These are phyloP conservation scores for Gymnoscopelus microlampas DNA, from an alignment of 2,797 vertebrate species.

Conservation along the genomic window DNA sequence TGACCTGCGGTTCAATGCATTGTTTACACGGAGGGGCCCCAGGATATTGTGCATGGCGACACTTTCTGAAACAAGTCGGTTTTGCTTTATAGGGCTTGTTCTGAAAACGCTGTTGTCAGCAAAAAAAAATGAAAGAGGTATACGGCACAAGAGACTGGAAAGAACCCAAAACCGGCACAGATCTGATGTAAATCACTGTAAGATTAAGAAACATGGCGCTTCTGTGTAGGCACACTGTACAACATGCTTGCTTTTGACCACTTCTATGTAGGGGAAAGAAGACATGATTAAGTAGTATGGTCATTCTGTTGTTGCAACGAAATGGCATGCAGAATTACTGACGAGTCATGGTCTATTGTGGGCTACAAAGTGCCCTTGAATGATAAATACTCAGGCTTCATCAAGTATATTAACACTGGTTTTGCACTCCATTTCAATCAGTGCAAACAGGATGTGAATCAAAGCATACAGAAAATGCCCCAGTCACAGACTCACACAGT, in stretches of 20 bases:
- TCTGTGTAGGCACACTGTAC: background rate
- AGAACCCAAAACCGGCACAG: background rate
- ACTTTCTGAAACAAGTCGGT: constrained; percentile 33
- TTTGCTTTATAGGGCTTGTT: constrained; percentile 27
- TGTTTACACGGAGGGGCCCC: constrained; percentile 53
- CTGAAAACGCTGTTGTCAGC: constrained; percentile 23
- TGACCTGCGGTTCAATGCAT: constrained; percentile 37
- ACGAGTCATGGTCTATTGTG: background rate
- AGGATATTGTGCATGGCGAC: constrained; percentile 34
- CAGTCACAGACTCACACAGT: no score
- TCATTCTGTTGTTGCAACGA: background rate
- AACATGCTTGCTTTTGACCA: background rate
- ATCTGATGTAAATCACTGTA: background rate
- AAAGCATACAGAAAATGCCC: no score
- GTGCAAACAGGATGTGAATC: background rate
- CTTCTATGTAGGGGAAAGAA: background rate
- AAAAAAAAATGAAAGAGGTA: constrained; percentile 3
- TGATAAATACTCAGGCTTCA: no score
- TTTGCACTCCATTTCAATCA: background rate
- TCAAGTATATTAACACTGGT: background rate
- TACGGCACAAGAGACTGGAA: background rate
- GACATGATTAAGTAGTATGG: background rate
- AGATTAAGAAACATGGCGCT: background rate
- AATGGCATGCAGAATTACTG: background rate
- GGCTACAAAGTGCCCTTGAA: background rate